phyloP scores from a whole-genome alignment of 2,113 vertebrate genomes.

The Vanacampus margaritifer region DNA sequence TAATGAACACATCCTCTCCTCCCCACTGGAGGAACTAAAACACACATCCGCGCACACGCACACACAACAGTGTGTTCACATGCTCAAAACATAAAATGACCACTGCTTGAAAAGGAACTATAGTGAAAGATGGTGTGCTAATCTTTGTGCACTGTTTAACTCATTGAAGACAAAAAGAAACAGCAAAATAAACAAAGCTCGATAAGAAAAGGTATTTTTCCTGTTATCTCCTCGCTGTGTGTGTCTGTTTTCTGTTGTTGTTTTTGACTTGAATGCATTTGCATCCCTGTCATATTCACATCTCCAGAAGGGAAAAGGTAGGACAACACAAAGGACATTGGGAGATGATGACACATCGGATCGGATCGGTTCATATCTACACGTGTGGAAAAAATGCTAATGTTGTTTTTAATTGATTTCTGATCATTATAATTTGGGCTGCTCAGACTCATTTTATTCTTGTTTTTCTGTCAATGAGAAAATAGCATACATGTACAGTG shows the following conservation, averaged over 20 bases:
- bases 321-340: slow-evolving; percentile 17
- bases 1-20: slow-evolving; percentile 82
- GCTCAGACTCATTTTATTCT: neutral
- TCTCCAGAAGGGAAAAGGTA: slow-evolving; percentile 13
- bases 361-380: neutral
- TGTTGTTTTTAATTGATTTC: neutral
- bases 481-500: neutral
- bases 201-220: slow-evolving; percentile 60
- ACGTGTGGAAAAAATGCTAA: neutral
- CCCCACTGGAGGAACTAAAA: slow-evolving; percentile 57
- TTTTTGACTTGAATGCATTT: slow-evolving; percentile 48
- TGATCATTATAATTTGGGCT: neutral
- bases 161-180: slow-evolving; percentile 65
- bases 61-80: slow-evolving; percentile 3
- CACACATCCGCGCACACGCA: slow-evolving; percentile 13
- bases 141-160: slow-evolving; percentile 70
- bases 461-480: neutral
- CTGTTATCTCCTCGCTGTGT: slow-evolving; percentile 56
- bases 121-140: slow-evolving; percentile 58
- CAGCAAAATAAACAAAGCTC: slow-evolving; percentile 65
- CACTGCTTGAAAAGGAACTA: slow-evolving; percentile 63
- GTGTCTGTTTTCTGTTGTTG: slow-evolving; percentile 33
- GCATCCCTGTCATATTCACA: slow-evolving; percentile 34
- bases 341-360: neutral
- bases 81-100: slow-evolving; percentile 52